Evolutionary conservation across 1,140 invertebrate species (phyloP), one percentile per base, ranked within the genome.

Genomic region (Camponotus pennsylvanicus): DNA sequence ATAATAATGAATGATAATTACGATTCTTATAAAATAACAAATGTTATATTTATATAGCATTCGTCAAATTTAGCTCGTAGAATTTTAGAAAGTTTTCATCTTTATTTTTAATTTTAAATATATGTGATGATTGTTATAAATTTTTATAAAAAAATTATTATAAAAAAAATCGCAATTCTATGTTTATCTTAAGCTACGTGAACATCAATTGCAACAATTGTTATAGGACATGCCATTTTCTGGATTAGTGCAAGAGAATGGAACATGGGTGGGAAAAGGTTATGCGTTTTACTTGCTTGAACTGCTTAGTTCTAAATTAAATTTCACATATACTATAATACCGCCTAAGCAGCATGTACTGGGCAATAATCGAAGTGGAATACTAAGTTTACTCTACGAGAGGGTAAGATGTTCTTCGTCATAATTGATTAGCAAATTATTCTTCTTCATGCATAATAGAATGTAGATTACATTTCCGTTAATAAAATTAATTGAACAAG

Each of bases 281-380:
- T 96, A 97, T 15, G 97, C 97, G 0, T 98, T 98, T 91, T 95
- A 97, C 52, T 94, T 98, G 45, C 92, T 98, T 0, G 92, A 97
- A n/a, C 96, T 97, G 21, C 93, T 98, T 1, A 95, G 95, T 61
- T 86, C 96, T 64, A 97, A 96, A 91, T 97, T 96, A 86, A 97
- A 97, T 84, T 98, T 98, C 75, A 97, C 96, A 0, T 98, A 97
- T 80, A 96, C 96, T 9, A 95, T 98, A 0, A 90, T 97, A 1
- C 88, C 96, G 52, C 97, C 97, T 0, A 92, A 95, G 27, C 94
- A 95, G 18, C 96, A 97, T 85, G 93, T 94, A 8, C 94, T 97
- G 78, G 95, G 96, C 1, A 95, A 95, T 66, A 94, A 95, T 15
- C 95, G 95, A n/a, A 95, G 95, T 18, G 96, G 97, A 13, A 94